Evolutionary conservation across 2,113 vertebrate genomes (phyloP).

Genomic region (Aspiorhynchus laticeps): DNA sequence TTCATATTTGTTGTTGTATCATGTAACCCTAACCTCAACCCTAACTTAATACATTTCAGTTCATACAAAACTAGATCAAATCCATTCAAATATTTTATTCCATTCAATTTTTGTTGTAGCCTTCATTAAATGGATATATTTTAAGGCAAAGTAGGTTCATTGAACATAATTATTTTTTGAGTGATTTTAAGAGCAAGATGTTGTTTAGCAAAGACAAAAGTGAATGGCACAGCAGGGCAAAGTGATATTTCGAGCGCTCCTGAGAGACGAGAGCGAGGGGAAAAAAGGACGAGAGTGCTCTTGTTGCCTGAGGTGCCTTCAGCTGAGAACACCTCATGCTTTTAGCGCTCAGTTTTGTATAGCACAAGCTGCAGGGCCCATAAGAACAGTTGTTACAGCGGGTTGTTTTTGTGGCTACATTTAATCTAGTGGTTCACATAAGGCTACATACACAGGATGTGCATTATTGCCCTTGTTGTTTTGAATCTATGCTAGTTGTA

Average conservation of each 20-base stretch:
- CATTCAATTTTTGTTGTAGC: neutral
- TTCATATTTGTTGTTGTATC: neutral
- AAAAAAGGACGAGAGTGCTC: conserved; percentile 30
- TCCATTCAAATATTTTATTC: neutral
- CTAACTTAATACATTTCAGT: neutral
- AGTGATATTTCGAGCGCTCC: conserved; percentile 1
- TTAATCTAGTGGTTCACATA: neutral
- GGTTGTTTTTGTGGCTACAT: neutral
- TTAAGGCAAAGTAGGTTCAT: neutral
- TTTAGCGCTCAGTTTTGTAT: conserved; percentile 46
- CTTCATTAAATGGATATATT: neutral
- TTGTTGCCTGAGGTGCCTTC: conserved; percentile 33
- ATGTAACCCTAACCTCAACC: too few relatives aligned
- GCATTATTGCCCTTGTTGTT: neutral
- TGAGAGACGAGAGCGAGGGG: neutral
- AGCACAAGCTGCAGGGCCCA: neutral
- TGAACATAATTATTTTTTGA: neutral
- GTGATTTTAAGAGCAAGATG: neutral
- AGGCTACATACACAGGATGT: neutral
- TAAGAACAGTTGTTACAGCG: neutral
- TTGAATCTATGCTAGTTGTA: neutral
- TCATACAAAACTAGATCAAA: neutral
- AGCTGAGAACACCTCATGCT: conserved; percentile 14
- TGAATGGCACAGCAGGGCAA: conserved; percentile 1
- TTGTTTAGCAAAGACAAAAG: neutral